Evolutionary conservation across 2,113 vertebrate genomes (phyloP).

Genomic region (Oncorhynchus clarkii): DNA sequence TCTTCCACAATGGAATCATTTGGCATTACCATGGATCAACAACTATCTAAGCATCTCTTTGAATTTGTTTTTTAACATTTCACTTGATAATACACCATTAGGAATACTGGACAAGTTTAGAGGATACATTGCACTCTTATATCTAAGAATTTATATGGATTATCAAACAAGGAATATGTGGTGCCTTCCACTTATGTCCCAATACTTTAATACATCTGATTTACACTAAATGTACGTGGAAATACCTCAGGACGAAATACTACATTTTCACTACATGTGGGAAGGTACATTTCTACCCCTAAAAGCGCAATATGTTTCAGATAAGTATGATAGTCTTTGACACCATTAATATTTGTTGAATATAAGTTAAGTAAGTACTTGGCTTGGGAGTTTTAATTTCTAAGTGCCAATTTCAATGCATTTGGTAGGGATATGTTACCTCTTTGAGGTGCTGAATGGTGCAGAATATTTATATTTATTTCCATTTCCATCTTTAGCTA

Average conservation of each 20-base stretch:
- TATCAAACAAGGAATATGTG: conserved; percentile 16
- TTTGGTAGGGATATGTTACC: conserved; percentile 11
- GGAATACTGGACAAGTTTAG: not conserved
- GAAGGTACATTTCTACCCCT: conserved; percentile 37
- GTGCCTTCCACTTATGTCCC: conserved; percentile 29
- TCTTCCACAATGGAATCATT: not conserved
- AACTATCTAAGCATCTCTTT: not conserved
- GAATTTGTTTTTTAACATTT: not conserved
- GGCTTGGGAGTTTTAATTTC: not conserved
- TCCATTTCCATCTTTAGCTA: not conserved
- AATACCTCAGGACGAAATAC: conserved; percentile 43
- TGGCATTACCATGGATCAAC: not conserved
- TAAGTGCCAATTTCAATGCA: conserved; percentile 37
- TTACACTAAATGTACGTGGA: conserved; percentile 35
- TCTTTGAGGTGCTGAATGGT: conserved; percentile 29
- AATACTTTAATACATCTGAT: not conserved
- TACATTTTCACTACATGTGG: conserved; percentile 30
- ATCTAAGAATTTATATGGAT: conserved; percentile 6
- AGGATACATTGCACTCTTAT: conserved; percentile 3
- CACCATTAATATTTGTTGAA: conserved; percentile 1
- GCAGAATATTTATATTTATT: not conserved
- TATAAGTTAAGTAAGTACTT: not conserved
- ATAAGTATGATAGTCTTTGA: conserved; percentile 1
- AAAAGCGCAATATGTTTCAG: conserved; percentile 30
- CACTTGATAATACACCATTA: not conserved